phyloP scores from a whole-genome alignment of 1,140 invertebrate species.

The Palaemon carinicauda region DNA sequence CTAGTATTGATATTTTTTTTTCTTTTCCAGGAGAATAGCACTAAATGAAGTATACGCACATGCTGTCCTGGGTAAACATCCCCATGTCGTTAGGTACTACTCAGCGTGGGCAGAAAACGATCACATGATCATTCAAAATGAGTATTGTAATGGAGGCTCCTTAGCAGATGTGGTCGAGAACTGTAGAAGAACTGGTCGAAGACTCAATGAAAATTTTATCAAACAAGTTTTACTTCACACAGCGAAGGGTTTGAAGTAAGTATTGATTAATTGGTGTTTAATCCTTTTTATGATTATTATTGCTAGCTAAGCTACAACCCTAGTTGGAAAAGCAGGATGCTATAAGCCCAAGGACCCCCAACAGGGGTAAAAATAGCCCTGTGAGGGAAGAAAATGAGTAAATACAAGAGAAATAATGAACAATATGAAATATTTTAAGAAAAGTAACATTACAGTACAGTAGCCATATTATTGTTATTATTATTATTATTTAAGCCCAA shows the following conservation, averaged over 20 bases:
- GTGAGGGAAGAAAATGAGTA: too few relatives aligned
- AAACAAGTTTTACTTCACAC: constrained; percentile 42
- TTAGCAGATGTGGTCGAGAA: constrained; percentile 37
- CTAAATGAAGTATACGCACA: constrained; percentile 48
- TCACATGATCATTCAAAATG: constrained; percentile 49
- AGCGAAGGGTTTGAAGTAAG: constrained; percentile 43
- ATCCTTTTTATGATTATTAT: too few relatives aligned
- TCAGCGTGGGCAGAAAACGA: constrained; percentile 47
- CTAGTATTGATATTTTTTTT: too few relatives aligned
- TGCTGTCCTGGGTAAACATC: constrained; percentile 41
- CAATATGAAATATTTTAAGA: too few relatives aligned
- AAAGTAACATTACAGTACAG: too few relatives aligned
- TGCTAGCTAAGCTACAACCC: too few relatives aligned
- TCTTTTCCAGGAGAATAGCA: constrained; percentile 39
- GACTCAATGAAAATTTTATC: constrained; percentile 28
- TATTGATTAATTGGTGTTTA: constrained; percentile 60
- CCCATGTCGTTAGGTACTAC: constrained; percentile 44
- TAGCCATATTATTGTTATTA: too few relatives aligned
- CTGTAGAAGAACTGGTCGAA: not conserved
- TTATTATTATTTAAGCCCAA: too few relatives aligned
- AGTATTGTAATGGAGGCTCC: constrained; percentile 47
- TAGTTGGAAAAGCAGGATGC: too few relatives aligned
- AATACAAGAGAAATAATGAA: too few relatives aligned
- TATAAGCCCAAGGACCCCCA: too few relatives aligned
- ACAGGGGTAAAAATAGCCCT: too few relatives aligned